These are phyloP conservation scores for Diacarnus erythraeanus DNA, from an alignment of 37 sponge, comb jelly and placozoan genomes.

Conservation along the genomic window DNA sequence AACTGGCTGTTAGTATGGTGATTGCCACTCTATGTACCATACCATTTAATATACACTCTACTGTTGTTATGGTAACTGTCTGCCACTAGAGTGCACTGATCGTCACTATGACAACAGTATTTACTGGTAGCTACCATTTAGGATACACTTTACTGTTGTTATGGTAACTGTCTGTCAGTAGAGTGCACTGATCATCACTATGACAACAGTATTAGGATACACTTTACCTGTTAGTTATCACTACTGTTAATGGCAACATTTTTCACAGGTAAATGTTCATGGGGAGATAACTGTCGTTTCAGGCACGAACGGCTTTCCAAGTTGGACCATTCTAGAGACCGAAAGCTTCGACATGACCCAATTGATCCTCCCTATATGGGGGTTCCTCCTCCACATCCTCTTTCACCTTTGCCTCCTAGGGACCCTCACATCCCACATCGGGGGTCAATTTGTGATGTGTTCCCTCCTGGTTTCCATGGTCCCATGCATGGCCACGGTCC, in stretches of 20 bases:
- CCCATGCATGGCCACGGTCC: neutral
- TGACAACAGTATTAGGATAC: too few species aligned
- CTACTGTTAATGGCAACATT: too few species aligned
- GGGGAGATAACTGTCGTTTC: slow-evolving; percentile 63
- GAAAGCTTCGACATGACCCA: neutral
- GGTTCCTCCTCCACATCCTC: slow-evolving; percentile 1
- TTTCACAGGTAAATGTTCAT: slow-evolving; percentile 53
- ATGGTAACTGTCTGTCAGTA: too few species aligned
- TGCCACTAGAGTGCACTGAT: too few species aligned
- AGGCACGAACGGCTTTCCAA: slow-evolving; percentile 21
- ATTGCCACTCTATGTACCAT: neutral
- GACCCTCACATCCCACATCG: slow-evolving; percentile 5
- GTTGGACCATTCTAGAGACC: neutral
- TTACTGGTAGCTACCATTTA: too few species aligned
- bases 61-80: too few species aligned
- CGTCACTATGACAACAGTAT: too few species aligned
- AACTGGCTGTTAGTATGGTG: neutral
- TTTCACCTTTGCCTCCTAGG: neutral
- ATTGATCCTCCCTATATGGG: slow-evolving; percentile 3
- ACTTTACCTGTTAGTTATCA: too few species aligned
- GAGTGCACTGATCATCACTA: too few species aligned
- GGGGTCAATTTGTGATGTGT: neutral
- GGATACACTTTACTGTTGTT: too few species aligned
- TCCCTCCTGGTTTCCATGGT: neutral
- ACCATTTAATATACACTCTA: too few species aligned